A percentile compares a stretch with the other conserved stretches of the same genome.
Conservation (phyloP, 2,888 invertebrate genomes). For the Oligia latruncula region DNA sequence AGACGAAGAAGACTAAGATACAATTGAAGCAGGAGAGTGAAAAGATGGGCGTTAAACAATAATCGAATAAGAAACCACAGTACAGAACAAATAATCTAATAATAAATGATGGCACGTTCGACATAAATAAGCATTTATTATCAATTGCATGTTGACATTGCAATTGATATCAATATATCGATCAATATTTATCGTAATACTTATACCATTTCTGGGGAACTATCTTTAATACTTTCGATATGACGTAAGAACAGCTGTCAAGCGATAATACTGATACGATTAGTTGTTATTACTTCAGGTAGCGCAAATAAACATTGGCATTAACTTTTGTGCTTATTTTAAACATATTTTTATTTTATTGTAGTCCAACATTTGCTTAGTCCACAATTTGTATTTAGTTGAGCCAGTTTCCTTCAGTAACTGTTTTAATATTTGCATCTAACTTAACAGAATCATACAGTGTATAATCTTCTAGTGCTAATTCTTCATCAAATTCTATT, state of each 20-base stretch:
- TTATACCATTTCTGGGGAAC: conserved; percentile 27
- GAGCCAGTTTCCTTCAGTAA: background rate
- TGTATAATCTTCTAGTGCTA: background rate
- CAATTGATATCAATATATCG: conserved; percentile 43
- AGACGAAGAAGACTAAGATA: background rate
- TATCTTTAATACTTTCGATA: conserved; percentile 48
- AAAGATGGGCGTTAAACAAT: background rate
- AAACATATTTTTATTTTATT: background rate
- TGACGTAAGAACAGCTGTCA: conserved; percentile 46
- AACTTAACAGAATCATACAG: background rate
- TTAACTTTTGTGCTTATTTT: background rate
- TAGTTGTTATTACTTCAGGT: conserved; percentile 17
- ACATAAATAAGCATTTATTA: conserved; percentile 15
- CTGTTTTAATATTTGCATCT: background rate
- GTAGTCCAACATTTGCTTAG: background rate
- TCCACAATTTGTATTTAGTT: background rate
- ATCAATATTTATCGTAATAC: conserved; percentile 52
- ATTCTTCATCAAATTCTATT: background rate
- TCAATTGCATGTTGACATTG: conserved; percentile 53
- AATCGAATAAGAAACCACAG: conserved; percentile 1
- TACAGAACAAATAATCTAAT: conserved; percentile 1
- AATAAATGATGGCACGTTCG: conserved; percentile 13
- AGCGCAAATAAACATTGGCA: background rate
- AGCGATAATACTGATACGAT: conserved; percentile 22
- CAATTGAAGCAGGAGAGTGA: background rate